These are phyloP conservation scores for Zoanthus sansibaricus DNA, from an alignment of 92 coral and sea anemone species.

Conservation along the genomic window DNA sequence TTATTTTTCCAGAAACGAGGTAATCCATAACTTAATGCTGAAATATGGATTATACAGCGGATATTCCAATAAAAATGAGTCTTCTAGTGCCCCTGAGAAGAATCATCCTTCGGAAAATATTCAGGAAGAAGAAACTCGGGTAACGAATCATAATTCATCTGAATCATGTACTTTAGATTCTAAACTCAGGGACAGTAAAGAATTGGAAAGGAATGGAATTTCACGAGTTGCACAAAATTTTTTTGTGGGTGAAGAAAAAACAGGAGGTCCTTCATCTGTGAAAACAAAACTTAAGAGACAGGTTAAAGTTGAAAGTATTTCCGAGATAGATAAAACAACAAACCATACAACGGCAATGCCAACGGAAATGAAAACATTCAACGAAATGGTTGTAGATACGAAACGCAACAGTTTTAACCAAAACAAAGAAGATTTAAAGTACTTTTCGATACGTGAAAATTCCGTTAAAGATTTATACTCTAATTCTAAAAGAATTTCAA, in stretches of 20 bases:
- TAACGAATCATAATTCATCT: not conserved
- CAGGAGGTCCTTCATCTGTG: not conserved
- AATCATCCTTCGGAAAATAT: not conserved
- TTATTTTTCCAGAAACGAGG: slow-evolving; percentile 79
- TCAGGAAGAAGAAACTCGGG: not conserved
- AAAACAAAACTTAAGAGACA: not conserved
- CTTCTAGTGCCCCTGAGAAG: not conserved
- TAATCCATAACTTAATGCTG: slow-evolving; percentile 89
- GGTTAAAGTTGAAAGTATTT: not conserved
- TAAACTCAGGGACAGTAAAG: not conserved
- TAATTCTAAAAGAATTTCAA: not conserved
- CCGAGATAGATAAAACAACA: not conserved
- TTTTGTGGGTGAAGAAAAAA: not conserved
- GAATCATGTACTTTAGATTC: not conserved
- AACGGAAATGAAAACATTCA: not conserved
- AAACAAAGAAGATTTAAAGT: not conserved
- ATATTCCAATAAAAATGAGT: slow-evolving; percentile 16
- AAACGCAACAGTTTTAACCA: not conserved
- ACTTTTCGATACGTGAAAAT: not conserved
- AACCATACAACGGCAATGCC: not conserved
- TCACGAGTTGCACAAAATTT: not conserved
- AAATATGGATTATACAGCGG: slow-evolving; percentile 90
- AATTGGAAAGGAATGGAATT: not conserved
- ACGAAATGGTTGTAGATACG: not conserved
- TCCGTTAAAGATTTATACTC: slow-evolving; percentile 29